Conservation (phyloP, 2,113 vertebrate species). For the Leucopsar rothschildi region DNA sequence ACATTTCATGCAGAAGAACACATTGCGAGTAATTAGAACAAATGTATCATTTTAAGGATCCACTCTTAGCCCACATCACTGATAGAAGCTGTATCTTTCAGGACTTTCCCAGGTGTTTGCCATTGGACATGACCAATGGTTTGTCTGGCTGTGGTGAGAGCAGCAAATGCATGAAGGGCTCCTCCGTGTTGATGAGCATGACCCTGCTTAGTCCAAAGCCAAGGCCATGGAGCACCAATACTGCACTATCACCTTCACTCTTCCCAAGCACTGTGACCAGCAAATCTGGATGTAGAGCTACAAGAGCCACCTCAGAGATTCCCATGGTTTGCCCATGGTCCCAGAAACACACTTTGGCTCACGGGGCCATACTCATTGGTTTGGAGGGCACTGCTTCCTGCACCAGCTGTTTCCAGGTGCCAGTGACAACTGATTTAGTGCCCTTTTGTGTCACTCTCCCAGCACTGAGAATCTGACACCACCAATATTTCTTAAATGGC, state of each 20-base stretch:
- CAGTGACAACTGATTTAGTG: accelerated
- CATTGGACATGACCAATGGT: not conserved
- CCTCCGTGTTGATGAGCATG: not conserved
- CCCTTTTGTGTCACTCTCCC: not conserved
- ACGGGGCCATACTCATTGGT: accelerated
- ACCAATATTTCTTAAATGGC: not conserved
- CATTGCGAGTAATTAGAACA: not conserved
- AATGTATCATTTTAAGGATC: not conserved
- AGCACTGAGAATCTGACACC: not conserved
- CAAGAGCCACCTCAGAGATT: not conserved
- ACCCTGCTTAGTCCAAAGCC: not conserved
- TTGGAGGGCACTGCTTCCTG: not conserved
- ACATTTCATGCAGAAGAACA: not conserved
- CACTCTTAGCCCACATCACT: not conserved
- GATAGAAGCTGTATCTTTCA: not conserved
- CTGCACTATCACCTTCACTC: not conserved
- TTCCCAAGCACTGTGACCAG: not conserved
- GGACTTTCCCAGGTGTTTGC: not conserved
- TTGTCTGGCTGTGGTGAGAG: not conserved
- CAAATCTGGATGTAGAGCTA: not conserved
- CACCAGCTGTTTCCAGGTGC: not conserved
- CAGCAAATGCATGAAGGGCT: not conserved
- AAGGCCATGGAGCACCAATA: not conserved
- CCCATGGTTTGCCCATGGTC: no score
- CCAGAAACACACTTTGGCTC: not conserved